phyloP scores from a whole-genome alignment of 2,797 vertebrate genomes.

The Carduelis carduelis region DNA sequence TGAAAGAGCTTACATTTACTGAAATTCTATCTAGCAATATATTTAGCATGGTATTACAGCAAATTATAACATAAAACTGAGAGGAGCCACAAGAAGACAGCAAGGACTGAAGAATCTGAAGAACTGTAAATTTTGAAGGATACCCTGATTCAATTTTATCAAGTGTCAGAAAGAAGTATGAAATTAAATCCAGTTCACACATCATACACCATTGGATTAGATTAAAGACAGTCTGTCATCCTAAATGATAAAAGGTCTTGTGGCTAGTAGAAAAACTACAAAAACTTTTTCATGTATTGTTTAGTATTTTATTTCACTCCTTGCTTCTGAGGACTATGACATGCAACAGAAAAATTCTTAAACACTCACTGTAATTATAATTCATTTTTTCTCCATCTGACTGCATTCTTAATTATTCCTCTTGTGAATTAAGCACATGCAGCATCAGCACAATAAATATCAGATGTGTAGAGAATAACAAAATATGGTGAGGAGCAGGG shows the following conservation, averaged over 20 bases:
- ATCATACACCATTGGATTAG: neutral
- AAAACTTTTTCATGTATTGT: neutral
- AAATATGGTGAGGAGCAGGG: neutral
- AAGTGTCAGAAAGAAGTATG: neutral
- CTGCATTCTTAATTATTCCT: neutral
- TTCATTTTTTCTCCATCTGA: neutral
- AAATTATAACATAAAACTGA: neutral
- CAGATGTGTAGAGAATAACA: neutral
- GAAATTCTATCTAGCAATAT: neutral
- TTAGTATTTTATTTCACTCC: neutral
- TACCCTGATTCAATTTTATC: neutral
- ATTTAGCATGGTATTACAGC: neutral
- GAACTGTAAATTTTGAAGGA: neutral
- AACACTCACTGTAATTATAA: neutral
- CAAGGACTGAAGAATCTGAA: neutral
- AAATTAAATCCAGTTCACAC: conserved; percentile 8
- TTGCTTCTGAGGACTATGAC: neutral
- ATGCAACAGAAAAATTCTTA: neutral
- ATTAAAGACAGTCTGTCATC: neutral
- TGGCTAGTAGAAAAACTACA: neutral
- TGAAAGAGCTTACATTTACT: neutral
- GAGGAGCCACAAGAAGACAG: neutral
- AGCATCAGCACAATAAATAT: neutral
- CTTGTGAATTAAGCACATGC: neutral
- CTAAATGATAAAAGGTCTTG: neutral